These are phyloP conservation scores for Sigmodon hispidus DNA, from an alignment of 2,113 vertebrate species.

Conservation along the genomic window DNA sequence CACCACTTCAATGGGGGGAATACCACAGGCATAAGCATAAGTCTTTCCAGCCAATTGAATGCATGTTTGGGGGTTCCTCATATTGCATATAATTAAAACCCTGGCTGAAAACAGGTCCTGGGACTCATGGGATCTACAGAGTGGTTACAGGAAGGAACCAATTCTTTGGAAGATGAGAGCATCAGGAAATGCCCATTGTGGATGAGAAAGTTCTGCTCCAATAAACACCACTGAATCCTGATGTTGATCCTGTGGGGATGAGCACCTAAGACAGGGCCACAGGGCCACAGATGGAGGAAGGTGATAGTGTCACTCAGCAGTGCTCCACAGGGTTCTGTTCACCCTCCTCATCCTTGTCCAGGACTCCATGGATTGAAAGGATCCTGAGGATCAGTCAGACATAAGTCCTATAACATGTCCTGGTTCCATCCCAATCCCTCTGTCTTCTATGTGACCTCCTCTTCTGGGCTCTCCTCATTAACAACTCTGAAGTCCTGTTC, in stretches of 20 bases:
- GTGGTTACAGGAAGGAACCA: no score
- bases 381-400: neutral
- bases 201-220: neutral
- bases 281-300: neutral
- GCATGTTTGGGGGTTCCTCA: neutral
- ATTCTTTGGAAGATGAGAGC: neutral
- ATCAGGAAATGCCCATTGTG: neutral
- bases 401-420: neutral
- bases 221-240: neutral
- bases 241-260: no score
- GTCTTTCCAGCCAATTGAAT: neutral
- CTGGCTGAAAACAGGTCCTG: neutral
- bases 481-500: neutral
- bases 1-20: neutral
- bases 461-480: fast-evolving
- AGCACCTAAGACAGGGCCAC: neutral
- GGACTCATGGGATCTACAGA: neutral
- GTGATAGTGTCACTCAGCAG: neutral
- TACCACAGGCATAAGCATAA: neutral
- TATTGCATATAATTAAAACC: neutral
- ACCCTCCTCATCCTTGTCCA: neutral
- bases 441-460: neutral
- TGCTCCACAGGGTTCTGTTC: neutral
- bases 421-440: neutral
- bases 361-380: neutral